Percentiles rank a stretch among this genome's conserved stretches.
These are phyloP conservation scores for Leptobrachium ailaonicum DNA, from an alignment of 2,113 vertebrate species.

Conservation along the genomic window DNA sequence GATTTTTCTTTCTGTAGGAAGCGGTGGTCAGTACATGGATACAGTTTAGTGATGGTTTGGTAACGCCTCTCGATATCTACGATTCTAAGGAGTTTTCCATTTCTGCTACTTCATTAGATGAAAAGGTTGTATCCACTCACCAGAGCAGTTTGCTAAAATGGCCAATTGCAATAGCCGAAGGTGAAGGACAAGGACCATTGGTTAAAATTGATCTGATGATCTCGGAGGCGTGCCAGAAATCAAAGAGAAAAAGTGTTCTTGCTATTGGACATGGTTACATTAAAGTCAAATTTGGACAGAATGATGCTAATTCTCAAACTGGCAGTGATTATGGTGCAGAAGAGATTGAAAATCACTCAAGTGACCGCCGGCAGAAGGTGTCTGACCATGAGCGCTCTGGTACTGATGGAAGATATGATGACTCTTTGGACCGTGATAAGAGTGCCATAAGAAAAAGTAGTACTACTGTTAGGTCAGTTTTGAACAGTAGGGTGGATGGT, in stretches of 20 bases:
- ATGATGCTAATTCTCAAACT: constrained; percentile 59
- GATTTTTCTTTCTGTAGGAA: constrained; percentile 74
- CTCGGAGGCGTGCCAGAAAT: constrained; percentile 89
- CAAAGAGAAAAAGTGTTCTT: constrained; percentile 86
- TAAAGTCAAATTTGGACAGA: constrained; percentile 82
- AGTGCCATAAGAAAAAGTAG: constrained; percentile 64
- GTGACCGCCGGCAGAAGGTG: constrained; percentile 73
- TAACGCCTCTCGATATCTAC: constrained; percentile 89
- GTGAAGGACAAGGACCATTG: constrained; percentile 86
- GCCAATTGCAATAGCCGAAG: constrained; percentile 81
- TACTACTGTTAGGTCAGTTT: constrained; percentile 73
- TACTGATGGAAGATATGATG: constrained; percentile 69
- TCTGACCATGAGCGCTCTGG: constrained; percentile 71
- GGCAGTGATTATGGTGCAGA: constrained; percentile 69
- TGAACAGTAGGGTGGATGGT: constrained; percentile 66
- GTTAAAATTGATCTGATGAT: constrained; percentile 89
- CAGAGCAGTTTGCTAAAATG: constrained; percentile 68
- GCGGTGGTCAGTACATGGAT: constrained; percentile 91
- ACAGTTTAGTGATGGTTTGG: constrained; percentile 91
- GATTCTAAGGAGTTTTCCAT: constrained; percentile 82
- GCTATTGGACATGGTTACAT: constrained; percentile 79
- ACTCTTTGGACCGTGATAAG: constrained; percentile 78
- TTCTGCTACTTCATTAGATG: constrained; percentile 81
- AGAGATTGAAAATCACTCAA: constrained; percentile 77
- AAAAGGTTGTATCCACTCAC: constrained; percentile 73